A percentile compares a stretch with the other conserved stretches of the same genome.
Evolutionary conservation across 2,797 vertebrate species (phyloP).

Genomic region (Schizopygopsis pylzovi): DNA sequence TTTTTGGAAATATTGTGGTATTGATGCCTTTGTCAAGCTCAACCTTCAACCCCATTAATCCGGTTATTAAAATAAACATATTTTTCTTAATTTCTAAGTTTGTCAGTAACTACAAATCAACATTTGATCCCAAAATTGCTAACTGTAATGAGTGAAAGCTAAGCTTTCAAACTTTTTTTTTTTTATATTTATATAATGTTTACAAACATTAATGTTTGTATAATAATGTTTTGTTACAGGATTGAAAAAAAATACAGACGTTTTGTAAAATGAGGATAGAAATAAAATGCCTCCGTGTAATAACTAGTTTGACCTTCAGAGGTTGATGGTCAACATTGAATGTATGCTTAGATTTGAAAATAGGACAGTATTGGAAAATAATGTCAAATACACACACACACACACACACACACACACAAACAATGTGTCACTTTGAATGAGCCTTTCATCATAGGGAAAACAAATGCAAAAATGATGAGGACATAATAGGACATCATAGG

Average conservation of each 20-base stretch:
- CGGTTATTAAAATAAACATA: neutral
- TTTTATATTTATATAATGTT: neutral
- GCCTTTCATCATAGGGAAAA: neutral
- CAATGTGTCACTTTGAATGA: neutral
- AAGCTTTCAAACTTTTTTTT: neutral
- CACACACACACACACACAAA: neutral
- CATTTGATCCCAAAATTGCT: neutral
- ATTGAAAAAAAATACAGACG: neutral
- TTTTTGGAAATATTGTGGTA: neutral
- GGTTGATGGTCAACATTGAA: neutral
- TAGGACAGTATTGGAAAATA: neutral
- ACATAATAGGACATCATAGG: too few species aligned
- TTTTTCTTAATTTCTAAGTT: neutral
- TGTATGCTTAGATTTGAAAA: neutral
- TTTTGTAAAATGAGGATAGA: neutral
- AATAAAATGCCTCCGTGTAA: neutral
- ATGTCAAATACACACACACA: too few species aligned
- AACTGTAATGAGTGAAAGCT: neutral
- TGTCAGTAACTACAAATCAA: neutral
- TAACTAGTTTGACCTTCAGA: neutral
- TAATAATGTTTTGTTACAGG: neutral
- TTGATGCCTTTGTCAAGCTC: neutral
- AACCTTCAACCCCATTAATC: neutral
- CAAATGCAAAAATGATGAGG: neutral
- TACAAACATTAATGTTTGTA: neutral